Conservation (phyloP, 2,113 vertebrate genomes). For the Cyprinodon tularosa region DNA sequence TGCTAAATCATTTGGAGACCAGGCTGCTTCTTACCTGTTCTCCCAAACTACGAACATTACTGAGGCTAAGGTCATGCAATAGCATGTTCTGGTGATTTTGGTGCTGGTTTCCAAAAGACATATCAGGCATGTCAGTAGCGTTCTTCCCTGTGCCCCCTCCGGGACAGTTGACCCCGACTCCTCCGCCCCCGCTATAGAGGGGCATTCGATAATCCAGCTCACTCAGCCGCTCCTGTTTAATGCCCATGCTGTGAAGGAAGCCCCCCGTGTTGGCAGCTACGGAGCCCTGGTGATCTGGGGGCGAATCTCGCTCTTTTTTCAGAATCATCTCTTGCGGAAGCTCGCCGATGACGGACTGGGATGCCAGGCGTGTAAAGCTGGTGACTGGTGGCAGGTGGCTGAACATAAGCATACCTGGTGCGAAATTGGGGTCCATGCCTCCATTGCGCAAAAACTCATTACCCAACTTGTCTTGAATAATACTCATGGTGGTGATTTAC, state of each 20-base stretch:
- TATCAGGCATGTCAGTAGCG: slow-evolving; percentile 81
- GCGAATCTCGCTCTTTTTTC: slow-evolving; percentile 91
- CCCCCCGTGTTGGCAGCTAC: slow-evolving; percentile 65
- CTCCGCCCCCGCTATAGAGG: slow-evolving; percentile 79
- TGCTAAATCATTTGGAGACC: background rate
- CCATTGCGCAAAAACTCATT: slow-evolving; percentile 90
- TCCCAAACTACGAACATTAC: slow-evolving; percentile 71
- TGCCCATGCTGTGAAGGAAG: slow-evolving; percentile 91
- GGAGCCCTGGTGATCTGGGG: slow-evolving; percentile 81
- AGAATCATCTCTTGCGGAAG: slow-evolving; percentile 92
- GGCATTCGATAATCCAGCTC: slow-evolving; percentile 88
- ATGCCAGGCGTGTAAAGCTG: slow-evolving; percentile 93
- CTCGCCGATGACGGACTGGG: slow-evolving; percentile 85
- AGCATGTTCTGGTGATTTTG: slow-evolving; percentile 85
- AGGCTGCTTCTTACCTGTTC: slow-evolving; percentile 51
- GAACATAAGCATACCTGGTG: slow-evolving; percentile 95
- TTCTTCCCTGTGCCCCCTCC: slow-evolving; percentile 81
- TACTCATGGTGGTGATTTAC: slow-evolving; percentile 79
- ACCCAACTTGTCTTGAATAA: slow-evolving; percentile 90
- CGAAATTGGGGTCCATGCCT: slow-evolving; percentile 92
- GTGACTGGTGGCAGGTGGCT: slow-evolving; percentile 96
- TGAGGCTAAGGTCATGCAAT: slow-evolving; percentile 91
- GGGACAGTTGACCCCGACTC: slow-evolving; percentile 63
- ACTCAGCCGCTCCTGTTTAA: slow-evolving; percentile 93
- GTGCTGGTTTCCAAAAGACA: slow-evolving; percentile 82